Evolutionary conservation across 2,888 invertebrate species (phyloP), one percentile per base, ranked within the genome.

Genomic region (Drosophila percnosoma): DNA sequence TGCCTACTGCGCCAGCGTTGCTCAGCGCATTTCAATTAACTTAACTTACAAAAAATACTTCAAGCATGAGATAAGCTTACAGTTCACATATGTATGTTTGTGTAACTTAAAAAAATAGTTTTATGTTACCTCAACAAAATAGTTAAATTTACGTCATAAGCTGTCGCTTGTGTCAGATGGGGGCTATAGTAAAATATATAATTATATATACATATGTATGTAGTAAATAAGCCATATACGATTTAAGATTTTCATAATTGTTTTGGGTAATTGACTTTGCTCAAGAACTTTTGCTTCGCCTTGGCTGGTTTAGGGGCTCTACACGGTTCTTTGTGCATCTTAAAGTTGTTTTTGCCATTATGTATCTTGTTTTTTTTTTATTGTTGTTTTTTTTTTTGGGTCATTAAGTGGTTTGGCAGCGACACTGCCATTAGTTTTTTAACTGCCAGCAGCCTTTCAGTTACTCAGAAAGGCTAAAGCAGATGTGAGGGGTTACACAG

Each of bases 1-100:
- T 68, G 38, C 24, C 29, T 54, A 70, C 72, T 42, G 73, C 67
- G 73, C 68, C 72, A 70, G 31, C 68, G 36, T 55, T 31, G 54
- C 38, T 76, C 38, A 38, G 7, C 67, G 86, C 78, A 86, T 88
- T 80, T 87, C 70, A 86, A 87, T 88, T 86, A 80, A 70, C 64
- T 68, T 68, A 21, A 10, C 15, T 62, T 64, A 34, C 68, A 69
- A 75, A 73, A 72, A 80, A 76, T 73, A 68, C 78, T 83, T 87
- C 71, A 68, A 73, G 70, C 73, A 59, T 62, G 52, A 55, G 53
- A 52, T 67, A 69, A 24, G 45, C 45, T 4, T 15, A 45, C 24
- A 45, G 15, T 8, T 15, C 24, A 45, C 45, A 24, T 45, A 8
- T 45, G 21, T 45, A 4, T 45, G 45, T 45, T 45, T 45, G 45